Base-by-base conservation (phyloP, 2,888 invertebrate genomes). In the Dynastes hyllus region DNA sequence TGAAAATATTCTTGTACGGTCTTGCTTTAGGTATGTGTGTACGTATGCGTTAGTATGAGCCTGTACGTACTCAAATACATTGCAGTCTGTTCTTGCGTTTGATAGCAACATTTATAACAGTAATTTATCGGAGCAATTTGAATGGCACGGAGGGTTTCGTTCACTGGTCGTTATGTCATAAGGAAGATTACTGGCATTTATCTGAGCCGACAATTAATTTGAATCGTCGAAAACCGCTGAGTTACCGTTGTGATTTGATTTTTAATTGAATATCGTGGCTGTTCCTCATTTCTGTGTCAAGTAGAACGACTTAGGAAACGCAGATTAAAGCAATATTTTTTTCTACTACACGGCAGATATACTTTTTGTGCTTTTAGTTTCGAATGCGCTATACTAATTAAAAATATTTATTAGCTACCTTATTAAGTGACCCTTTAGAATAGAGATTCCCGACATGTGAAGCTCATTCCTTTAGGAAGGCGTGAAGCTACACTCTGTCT, bases 101-200 rank as follows among this genome's bases (percentile, higher is more conserved):
- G 51, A 69, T 53, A 27, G 58, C 73, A 73, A 40, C 58, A 58
- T 58, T 58, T 58, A 40, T 73, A 73, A 73, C 51, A 58, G 58
- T 73, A 58, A 58, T 73, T 73, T 73, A 73, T 58, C 58, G 73
- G 58, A 37, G 40, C 58, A 40, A 73, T 40, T 73, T 73, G 45
- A 58, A 73, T 13, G 40, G 22, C 16, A 45, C 67, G 50, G 16
- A 50, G 40, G 58, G 51, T n/a, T 70, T 53, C 29, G 70, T 73
- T 73, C 58, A 13, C 27, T 40, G 22, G 16, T 53, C 27, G 69
- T 69, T 69, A 69, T 51, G 51, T 69, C 69, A 69, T 53, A 51
- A 37, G 13, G 67, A 45, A 27, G 40, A 69, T 69, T 51, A 69
- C 13, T 2, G 11, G 11, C 29, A 51, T 51, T 69, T 50, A 51